Evolutionary conservation across 2,113 vertebrate genomes (phyloP).

Genomic region (Taxidea taxus): DNA sequence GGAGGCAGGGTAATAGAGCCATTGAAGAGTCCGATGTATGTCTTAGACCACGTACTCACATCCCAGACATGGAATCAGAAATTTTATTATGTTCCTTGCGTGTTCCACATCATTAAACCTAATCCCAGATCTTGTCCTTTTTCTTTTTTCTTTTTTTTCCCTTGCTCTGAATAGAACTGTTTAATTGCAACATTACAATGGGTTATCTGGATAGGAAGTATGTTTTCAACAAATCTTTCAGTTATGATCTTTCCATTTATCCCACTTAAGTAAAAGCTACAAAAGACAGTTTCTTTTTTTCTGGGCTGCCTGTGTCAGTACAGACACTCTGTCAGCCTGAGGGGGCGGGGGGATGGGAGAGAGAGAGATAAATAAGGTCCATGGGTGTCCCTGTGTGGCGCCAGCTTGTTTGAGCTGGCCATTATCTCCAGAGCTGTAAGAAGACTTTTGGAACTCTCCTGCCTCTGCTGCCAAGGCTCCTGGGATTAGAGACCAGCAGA

Average conservation of each 20-base stretch:
- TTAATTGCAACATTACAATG: neutral
- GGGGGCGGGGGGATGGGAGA: neutral
- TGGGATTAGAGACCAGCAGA: conserved; percentile 59
- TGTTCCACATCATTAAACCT: neutral
- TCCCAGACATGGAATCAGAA: neutral
- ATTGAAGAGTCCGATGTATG: neutral
- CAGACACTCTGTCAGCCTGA: neutral
- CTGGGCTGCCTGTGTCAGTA: neutral
- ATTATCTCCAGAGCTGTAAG: conserved; percentile 78
- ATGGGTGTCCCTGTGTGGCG: neutral
- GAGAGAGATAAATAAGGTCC: conserved; percentile 5
- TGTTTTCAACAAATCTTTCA: neutral
- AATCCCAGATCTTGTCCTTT: neutral
- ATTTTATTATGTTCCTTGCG: neutral
- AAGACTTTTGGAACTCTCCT: conserved; percentile 48
- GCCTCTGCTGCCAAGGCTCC: conserved; percentile 52
- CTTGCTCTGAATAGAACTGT: neutral
- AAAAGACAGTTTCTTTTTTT: neutral
- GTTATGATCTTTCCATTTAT: neutral
- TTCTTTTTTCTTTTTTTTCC: neutral
- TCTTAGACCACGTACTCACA: neutral
- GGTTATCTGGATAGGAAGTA: neutral
- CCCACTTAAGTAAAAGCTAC: neutral
- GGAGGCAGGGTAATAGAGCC: neutral
- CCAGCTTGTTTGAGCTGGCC: conserved; percentile 64